Percentiles rank a stretch among this genome's conserved stretches.
phyloP scores from a whole-genome alignment of 2,113 vertebrate species.

The Donacobius atricapilla region DNA sequence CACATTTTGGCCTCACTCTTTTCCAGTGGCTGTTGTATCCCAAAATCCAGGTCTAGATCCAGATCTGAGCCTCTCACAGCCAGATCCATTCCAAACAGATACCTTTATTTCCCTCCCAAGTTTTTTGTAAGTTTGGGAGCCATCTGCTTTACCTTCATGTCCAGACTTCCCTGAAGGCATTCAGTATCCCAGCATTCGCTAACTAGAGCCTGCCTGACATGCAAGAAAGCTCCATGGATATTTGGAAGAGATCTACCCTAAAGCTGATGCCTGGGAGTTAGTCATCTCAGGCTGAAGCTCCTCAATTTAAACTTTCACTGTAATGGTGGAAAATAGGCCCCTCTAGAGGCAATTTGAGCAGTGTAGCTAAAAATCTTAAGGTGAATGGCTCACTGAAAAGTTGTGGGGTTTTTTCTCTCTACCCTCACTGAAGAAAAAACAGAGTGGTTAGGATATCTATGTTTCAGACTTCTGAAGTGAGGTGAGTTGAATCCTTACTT shows the following conservation, averaged over 20 bases:
- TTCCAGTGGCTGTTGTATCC: background rate
- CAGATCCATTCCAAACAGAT: background rate
- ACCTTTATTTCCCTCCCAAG: background rate
- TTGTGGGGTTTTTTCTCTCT: background rate
- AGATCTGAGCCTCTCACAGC: background rate
- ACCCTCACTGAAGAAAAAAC: background rate
- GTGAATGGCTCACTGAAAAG: background rate
- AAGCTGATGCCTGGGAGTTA: background rate
- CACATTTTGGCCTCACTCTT: background rate
- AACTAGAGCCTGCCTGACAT: background rate
- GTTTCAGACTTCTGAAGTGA: background rate
- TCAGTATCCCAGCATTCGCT: background rate
- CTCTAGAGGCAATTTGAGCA: conserved; percentile 33
- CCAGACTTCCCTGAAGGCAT: background rate
- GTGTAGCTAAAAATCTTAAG: background rate
- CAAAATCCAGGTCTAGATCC: background rate
- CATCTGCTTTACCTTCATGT: background rate
- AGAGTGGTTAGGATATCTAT: background rate
- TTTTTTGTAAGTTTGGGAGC: background rate
- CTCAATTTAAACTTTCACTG: background rate
- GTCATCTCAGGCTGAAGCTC: background rate
- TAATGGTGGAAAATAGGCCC: conserved; percentile 27
- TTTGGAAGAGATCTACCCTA: background rate
- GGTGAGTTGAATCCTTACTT: background rate
- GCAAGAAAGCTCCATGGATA: background rate